These are phyloP conservation scores for Rhabdomys dilectus DNA, from an alignment of 2,113 vertebrate species.

Conservation along the genomic window DNA sequence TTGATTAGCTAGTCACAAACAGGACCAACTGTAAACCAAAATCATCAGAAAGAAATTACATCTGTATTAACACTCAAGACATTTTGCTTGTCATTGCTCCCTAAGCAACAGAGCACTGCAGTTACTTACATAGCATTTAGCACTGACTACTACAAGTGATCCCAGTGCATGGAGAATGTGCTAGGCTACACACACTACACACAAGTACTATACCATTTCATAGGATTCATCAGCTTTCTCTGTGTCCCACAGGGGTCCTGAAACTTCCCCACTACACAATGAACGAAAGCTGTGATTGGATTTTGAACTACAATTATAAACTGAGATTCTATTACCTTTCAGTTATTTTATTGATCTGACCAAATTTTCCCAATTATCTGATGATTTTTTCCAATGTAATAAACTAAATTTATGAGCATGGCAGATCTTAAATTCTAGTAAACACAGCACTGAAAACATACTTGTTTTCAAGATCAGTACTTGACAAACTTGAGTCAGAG, in stretches of 20 bases:
- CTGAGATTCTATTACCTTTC: background rate
- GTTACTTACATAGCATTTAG: background rate
- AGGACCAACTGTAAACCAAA: background rate
- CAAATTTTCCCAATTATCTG: constrained; percentile 21
- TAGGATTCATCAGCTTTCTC: background rate
- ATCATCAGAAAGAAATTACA: background rate
- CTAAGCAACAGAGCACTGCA: background rate
- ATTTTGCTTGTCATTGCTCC: background rate
- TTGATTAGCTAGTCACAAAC: background rate
- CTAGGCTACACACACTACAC: background rate
- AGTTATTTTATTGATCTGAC: constrained; percentile 19
- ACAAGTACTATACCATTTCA: background rate
- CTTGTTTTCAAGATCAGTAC: constrained; percentile 32
- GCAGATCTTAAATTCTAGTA: background rate
- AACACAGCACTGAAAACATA: background rate
- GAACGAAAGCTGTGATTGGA: background rate
- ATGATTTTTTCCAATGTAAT: constrained; percentile 18
- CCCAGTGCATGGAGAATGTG: background rate
- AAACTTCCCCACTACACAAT: background rate
- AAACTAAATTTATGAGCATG: constrained; percentile 17
- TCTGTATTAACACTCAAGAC: background rate
- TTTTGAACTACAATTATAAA: constrained; percentile 38
- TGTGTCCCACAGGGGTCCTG: background rate
- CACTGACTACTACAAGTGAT: background rate
- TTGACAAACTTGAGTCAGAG: background rate